phyloP scores from a whole-genome alignment of 2,888 invertebrate genomes.

The Caradrina clavipalpis region DNA sequence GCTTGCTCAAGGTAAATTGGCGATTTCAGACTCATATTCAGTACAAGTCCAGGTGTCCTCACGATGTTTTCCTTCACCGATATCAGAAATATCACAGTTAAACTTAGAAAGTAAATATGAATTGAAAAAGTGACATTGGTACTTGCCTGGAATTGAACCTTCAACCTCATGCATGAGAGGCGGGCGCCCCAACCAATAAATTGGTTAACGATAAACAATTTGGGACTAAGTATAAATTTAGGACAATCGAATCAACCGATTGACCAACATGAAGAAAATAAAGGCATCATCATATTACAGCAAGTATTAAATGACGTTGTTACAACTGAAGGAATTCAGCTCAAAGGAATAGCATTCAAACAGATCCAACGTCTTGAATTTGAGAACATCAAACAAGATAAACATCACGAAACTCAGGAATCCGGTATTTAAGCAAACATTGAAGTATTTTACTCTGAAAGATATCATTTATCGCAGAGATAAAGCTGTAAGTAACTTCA shows the following conservation, averaged over 20 bases:
- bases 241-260: background rate
- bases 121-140: too few species aligned
- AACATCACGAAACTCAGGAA: constrained; percentile 37
- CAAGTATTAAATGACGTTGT: constrained; percentile 33
- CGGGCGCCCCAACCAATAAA: too few species aligned
- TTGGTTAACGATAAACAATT: too few species aligned
- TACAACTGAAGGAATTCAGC: constrained; percentile 32
- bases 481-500: constrained; percentile 29
- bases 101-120: too few species aligned
- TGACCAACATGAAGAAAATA: background rate
- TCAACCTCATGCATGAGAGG: too few species aligned
- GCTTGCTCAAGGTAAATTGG: too few species aligned
- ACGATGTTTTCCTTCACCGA: too few species aligned
- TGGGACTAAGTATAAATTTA: too few species aligned
- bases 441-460: constrained; percentile 38
- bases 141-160: too few species aligned
- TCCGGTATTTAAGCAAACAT: constrained; percentile 43
- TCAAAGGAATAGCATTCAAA: constrained; percentile 41
- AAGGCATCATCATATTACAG: background rate
- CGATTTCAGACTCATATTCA: too few species aligned
- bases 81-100: too few species aligned
- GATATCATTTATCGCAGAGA: constrained; percentile 60
- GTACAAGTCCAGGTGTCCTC: too few species aligned
- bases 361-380: constrained; percentile 24
- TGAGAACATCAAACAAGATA: constrained; percentile 49